Base-by-base conservation (phyloP, 1,140 invertebrate genomes). In the Aradophagus sp. region DNA sequence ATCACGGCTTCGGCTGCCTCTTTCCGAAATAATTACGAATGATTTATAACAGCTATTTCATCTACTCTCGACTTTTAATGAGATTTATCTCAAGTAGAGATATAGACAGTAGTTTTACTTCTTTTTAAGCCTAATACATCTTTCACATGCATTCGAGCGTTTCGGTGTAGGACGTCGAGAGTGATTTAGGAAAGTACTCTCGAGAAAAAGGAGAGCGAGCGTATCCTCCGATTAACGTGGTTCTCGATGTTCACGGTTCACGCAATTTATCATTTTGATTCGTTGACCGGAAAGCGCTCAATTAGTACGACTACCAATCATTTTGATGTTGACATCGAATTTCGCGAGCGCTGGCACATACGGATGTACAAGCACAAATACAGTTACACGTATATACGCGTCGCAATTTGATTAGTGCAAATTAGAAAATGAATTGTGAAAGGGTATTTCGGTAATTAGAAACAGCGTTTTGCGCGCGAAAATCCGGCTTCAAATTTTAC, bases 181-280 rank as follows among this genome's bases (percentile, higher is more conserved):
- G 53, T 66, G 52, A 66, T 70, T 70, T 67, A 63, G 68, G 65
- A 61, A 72, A 71, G 58, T 73, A 67, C 67, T 70, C 61, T 70
- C 53, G 45, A 69, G 69, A 75, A 68, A 68, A 67, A 61, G 42
- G 61, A 65, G 58, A 52, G 45, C 45, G 34, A 45, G 32, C 47
- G 14, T 62, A 53, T 13, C 44, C 62, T 63, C 45, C 61, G 48
- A 72, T 66, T 72, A 72, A 72, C 56, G 69, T 52, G 42, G 48
- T 62, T 63, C 69, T 73, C 58, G 69, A 67, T 58, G 50, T 58
- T 73, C 69, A 39, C 42, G 69, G 41, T 48, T 61, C 47, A 44
- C 69, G 48, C 44, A 53, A 50, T 72, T 72, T 66, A 72, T 72
- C 69, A 66, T 72, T 72, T 72, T 66, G 55, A 66, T 72, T 66